Conservation (phyloP, 2,888 invertebrate species). For the Antheraea assamensis region DNA sequence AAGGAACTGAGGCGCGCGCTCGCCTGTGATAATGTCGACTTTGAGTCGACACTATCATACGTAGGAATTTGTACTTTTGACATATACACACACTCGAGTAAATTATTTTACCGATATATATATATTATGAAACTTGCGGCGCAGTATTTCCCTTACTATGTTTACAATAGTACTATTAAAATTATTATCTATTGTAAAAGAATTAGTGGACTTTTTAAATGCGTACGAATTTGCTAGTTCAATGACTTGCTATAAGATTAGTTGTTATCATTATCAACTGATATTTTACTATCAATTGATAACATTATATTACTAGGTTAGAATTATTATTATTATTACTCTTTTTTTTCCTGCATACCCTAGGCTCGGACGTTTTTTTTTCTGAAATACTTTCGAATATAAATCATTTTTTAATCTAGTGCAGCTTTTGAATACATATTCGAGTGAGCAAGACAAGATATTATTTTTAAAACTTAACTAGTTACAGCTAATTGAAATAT, state of each 20-base stretch:
- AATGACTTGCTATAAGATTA: neutral
- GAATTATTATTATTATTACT: neutral
- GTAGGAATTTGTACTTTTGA: slow-evolving; percentile 28
- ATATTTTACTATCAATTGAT: slow-evolving; percentile 5
- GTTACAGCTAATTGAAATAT: too few species aligned
- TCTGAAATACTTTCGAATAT: too few species aligned
- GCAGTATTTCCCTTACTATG: neutral
- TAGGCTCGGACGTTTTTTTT: too few species aligned
- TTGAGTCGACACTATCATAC: slow-evolving; percentile 27
- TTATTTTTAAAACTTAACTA: too few species aligned
- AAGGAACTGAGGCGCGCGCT: slow-evolving; percentile 24
- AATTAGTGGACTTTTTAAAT: neutral
- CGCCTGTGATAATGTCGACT: slow-evolving; percentile 1
- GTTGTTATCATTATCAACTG: neutral
- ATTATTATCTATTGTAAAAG: neutral
- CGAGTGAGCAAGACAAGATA: too few species aligned
- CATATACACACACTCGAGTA: neutral
- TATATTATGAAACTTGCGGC: neutral
- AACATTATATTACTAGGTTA: neutral
- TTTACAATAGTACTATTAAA: neutral
- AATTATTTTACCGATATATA: neutral
- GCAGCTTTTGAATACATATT: too few species aligned
- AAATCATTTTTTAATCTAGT: too few species aligned
- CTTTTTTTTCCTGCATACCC: too few species aligned
- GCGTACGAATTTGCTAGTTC: neutral